phyloP scores from a whole-genome alignment of 2,797 vertebrate species.

The Oophaga sylvatica region DNA sequence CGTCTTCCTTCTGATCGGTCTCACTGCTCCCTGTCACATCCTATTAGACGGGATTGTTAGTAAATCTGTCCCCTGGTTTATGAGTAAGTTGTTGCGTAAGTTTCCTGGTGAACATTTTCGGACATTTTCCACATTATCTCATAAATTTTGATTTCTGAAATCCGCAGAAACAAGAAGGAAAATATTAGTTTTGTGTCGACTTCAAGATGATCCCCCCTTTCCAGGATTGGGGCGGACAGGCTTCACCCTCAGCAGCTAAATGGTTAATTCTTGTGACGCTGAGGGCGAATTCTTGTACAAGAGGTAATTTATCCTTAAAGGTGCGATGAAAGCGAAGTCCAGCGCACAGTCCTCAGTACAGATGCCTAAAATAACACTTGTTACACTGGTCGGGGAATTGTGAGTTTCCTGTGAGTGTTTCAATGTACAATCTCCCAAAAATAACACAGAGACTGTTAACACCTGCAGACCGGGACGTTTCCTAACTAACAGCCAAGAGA shows the following conservation, averaged over 20 bases:
- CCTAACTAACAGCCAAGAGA: constrained; percentile 75
- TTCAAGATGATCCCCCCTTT: background rate
- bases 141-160: background rate
- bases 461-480: constrained; percentile 83
- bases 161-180: background rate
- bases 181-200: constrained; percentile 20
- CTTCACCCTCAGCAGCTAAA: background rate
- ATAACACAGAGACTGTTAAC: constrained; percentile 85
- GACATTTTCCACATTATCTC: background rate
- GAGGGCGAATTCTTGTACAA: constrained; percentile 66
- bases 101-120: background rate
- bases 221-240: background rate
- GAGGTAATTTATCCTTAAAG: constrained; percentile 71
- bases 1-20: too few species aligned
- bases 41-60: too few species aligned
- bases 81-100: background rate
- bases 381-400: constrained; percentile 82
- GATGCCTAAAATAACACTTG: constrained; percentile 81
- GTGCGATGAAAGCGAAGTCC: constrained; percentile 75
- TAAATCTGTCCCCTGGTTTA: background rate
- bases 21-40: too few species aligned
- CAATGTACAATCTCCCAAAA: constrained; percentile 90
- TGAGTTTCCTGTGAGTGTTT: constrained; percentile 87
- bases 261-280: constrained; percentile 49
- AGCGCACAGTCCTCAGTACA: constrained; percentile 75